Evolutionary conservation across 2,113 vertebrate species (phyloP).

Genomic region (Fulica atra): DNA sequence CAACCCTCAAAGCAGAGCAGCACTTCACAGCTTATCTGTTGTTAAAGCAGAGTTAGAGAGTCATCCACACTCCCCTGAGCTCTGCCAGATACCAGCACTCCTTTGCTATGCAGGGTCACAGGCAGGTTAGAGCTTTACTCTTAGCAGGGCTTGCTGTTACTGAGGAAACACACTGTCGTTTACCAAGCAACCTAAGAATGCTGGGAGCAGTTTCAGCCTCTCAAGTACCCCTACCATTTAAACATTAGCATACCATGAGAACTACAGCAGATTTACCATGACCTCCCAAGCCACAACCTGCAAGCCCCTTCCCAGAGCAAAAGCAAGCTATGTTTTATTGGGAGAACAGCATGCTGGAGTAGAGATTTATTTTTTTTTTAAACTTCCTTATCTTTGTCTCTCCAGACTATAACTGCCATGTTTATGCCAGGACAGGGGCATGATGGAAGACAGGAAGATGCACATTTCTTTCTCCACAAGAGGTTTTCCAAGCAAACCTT

Average conservation of each 20-base stretch:
- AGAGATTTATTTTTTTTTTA: background rate
- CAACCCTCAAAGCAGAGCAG: background rate
- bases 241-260: constrained; percentile 22
- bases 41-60: constrained; percentile 28
- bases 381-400: background rate
- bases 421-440: background rate
- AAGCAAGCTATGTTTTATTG: background rate
- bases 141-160: constrained; percentile 32
- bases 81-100: constrained; percentile 40
- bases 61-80: background rate
- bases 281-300: background rate
- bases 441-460: background rate
- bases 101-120: constrained; percentile 46
- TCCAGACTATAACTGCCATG: background rate
- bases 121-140: constrained; percentile 49
- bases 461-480: background rate
- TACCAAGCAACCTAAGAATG: constrained; percentile 20
- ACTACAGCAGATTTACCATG: background rate
- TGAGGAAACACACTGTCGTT: constrained; percentile 37
- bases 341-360: background rate
- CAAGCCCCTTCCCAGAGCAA: background rate
- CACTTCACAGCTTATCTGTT: constrained; percentile 34
- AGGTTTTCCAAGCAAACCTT: background rate
- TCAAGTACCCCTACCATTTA: constrained; percentile 17
- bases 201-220: background rate